Base-by-base conservation (phyloP, 1,140 invertebrate genomes). In the Atta cephalotes region DNA sequence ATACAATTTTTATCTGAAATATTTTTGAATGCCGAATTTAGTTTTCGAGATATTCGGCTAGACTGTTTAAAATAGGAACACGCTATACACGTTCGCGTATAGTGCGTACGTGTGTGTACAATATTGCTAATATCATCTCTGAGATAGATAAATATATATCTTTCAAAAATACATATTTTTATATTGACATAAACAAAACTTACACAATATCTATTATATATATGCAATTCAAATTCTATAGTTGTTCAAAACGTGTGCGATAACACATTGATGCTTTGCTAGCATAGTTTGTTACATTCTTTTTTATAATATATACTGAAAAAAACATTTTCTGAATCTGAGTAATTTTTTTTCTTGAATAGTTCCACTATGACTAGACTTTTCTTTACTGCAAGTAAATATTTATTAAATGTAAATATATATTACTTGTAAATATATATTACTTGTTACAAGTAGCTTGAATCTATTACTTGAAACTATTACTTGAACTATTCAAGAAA, bases 241-340 rank as follows among this genome's bases (percentile, higher is more conserved):
- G 16, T 68, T 58, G 21, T 58, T 31, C 14, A 53, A 85, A 56
- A 86, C 1, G 49, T 18, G 1, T 45, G 65, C 14, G 53, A 31
- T 88, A 70, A 89, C 77, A 65, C n/a, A 86, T 76, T 89, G 86
- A 58, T 70, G 88, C 66, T 90, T 87, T 58, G 60, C 31, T 58
- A 62, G 31, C 63, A 84, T 87, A 68, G 12, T 60, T 25, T 76
- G 51, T 53, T 62, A 31, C 16, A 28, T 10, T 68, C 18, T 71
- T 39, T 53, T 2, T 25, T 60, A 14, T 84, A 10, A 18, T 81
- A 53, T 82, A 89, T 39, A 39, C 7, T 39, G 7, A 39, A 39
- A 39, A 39, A 39, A 39, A 39, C 0, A 35, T 39, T 39, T 39
- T 39, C 35, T 39, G 35, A 39, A 39, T 39, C 35, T 39, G 4